These are phyloP conservation scores for Ectemnius continuus DNA, from an alignment of 2,888 invertebrate genomes.

Conservation along the genomic window DNA sequence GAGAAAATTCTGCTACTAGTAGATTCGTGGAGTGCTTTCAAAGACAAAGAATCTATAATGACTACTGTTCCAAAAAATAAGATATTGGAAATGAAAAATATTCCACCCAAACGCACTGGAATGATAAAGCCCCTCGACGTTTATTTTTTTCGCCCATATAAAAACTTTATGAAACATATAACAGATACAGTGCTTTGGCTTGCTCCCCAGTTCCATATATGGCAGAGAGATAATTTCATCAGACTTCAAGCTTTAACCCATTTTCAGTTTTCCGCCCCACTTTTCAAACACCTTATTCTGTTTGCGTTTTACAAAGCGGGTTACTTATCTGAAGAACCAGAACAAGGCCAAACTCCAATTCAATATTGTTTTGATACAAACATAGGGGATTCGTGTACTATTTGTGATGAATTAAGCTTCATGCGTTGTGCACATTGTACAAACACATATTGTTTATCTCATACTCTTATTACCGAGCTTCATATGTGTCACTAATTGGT, in stretches of 20 bases:
- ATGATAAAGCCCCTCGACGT: constrained; percentile 6
- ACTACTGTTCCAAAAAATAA: background rate
- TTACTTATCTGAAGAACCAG: background rate
- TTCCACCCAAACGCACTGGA: constrained; percentile 4
- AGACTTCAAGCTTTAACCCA: constrained; percentile 7
- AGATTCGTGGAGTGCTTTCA: background rate
- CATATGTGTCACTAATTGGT: background rate
- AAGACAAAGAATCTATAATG: constrained; percentile 1
- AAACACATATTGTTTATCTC: background rate
- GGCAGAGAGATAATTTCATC: background rate
- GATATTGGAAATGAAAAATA: background rate
- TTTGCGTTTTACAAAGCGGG: constrained; percentile 4
- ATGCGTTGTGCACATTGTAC: constrained; percentile 5
- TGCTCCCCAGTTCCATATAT: constrained; percentile 6
- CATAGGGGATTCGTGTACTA: background rate
- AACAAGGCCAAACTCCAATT: constrained; percentile 6
- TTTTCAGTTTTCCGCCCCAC: background rate
- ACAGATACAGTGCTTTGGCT: constrained; percentile 6
- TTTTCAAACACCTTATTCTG: background rate
- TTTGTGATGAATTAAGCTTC: constrained; percentile 1
- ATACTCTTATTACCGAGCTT: background rate
- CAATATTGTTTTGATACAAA: constrained; percentile 2
- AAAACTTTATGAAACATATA: constrained; percentile 4
- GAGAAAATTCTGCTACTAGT: constrained; percentile 3
- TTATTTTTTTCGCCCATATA: constrained; percentile 4